Evolutionary conservation across 2,113 vertebrate genomes (phyloP), one percentile per base, ranked within the genome.

Genomic region (Chaetodon trifascialis): DNA sequence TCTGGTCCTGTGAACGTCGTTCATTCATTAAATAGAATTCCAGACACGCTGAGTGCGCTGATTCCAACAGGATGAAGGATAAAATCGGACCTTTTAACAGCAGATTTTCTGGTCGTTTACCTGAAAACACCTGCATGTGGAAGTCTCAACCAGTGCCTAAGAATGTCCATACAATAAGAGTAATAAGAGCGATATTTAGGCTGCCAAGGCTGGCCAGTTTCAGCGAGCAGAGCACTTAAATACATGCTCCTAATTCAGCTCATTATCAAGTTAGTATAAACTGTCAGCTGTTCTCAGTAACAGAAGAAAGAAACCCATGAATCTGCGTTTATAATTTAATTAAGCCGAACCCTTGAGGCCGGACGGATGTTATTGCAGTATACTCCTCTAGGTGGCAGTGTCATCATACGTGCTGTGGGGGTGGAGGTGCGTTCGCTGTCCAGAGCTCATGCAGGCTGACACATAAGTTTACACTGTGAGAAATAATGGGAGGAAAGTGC

Each of bases 401-500:
- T 46, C 23, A 12, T 3, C 51, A 14, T 46, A 12, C 4, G 67
- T 52, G 42, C n/a, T 16, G 23, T 42, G 7, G 38, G n/a, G 63
- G 42, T 56, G 52, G 14, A 1, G 4, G 9, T 0, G 54, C 15
- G 46, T 72, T 80, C 63, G 42, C 23, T 25, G 55, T 51, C 62
- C 73, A 49, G 77, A 72, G 75, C 54, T 73, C 60, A 76, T 56
- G 66, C 72, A 44, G 19, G 17, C 70, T 11, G 55, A 46, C 40
- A 38, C 64, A 62, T 62, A 60, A 16, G 79, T 84, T 46, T 56
- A 81, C 59, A 15, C 47, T 44, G 21, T 51, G 67, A 87, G 34
- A 59, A 47, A 21, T 44, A 38, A 71, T 64, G 59, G 21, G 17
- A 58, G 1, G 10, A 16, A 19, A 2, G 34, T 58, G 75, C 40